Conservation (phyloP, 2,113 vertebrate species). For the Pseudopodoces humilis region DNA sequence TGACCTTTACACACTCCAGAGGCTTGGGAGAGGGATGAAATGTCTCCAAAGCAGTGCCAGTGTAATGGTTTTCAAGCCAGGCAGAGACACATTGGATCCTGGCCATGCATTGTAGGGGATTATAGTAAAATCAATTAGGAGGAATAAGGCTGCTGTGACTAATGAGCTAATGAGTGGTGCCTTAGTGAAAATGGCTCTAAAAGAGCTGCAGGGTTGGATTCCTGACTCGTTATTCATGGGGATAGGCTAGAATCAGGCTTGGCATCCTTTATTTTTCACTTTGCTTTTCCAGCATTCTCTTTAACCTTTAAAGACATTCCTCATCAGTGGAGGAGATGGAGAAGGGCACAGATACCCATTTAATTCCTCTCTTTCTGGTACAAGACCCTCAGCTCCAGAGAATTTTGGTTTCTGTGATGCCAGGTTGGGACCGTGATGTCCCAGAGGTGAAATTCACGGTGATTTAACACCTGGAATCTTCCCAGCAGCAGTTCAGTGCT, state of each 20-base stretch:
- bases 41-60: neutral
- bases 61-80: neutral
- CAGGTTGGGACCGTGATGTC: neutral
- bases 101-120: neutral
- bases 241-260: neutral
- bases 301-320: neutral
- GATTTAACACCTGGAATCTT: neutral
- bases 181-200: neutral
- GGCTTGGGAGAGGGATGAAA: neutral
- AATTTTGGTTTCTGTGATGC: neutral
- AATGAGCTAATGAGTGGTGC: slow-evolving; percentile 48
- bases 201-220: slow-evolving; percentile 41
- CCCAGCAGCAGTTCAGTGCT: neutral
- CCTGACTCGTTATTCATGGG: neutral
- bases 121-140: slow-evolving; percentile 55
- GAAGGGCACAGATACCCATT: neutral
- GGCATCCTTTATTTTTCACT: neutral
- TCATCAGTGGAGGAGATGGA: neutral
- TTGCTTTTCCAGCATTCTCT: neutral
- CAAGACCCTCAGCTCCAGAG: neutral
- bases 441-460: neutral
- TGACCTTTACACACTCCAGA: accelerated
- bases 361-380: neutral
- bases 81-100: neutral
- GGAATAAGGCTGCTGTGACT: slow-evolving; percentile 44